Conservation (phyloP, 2,888 invertebrate genomes). For the Liodrosophila aerea region DNA sequence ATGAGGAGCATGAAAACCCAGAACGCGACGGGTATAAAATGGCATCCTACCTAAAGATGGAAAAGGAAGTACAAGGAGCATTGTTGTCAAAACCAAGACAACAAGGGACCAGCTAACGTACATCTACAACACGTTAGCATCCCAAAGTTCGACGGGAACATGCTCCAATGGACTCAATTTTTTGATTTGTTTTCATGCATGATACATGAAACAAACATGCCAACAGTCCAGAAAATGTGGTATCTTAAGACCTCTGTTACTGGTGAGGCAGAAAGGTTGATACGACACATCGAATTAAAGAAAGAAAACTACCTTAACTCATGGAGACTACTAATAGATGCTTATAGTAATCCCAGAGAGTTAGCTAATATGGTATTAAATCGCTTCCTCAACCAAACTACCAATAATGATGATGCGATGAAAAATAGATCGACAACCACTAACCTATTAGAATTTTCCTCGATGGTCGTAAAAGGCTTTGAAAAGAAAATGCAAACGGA, state of each 20-base stretch:
- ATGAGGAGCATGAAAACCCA: neutral
- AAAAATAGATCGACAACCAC: too few species aligned
- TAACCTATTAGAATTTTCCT: too few species aligned
- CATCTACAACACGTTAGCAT: neutral
- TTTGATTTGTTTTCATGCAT: conserved; percentile 1
- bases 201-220: conserved; percentile 2
- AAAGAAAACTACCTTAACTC: neutral
- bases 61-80: neutral
- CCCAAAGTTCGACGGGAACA: neutral
- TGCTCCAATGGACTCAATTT: neutral
- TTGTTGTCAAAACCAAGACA: neutral
- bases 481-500: too few species aligned
- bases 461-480: too few species aligned
- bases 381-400: neutral
- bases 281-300: conserved; percentile 1
- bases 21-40: neutral
- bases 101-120: neutral
- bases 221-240: conserved; percentile 2
- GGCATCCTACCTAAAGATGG: neutral
- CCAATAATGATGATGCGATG: neutral
- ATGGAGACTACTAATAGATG: neutral
- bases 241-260: neutral
- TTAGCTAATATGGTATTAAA: neutral
- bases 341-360: neutral
- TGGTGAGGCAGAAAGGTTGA: neutral